These are phyloP conservation scores for silkworm (Bombyx mori) DNA, from an alignment of 1,140 invertebrate species.

Conservation along the genomic window DNA sequence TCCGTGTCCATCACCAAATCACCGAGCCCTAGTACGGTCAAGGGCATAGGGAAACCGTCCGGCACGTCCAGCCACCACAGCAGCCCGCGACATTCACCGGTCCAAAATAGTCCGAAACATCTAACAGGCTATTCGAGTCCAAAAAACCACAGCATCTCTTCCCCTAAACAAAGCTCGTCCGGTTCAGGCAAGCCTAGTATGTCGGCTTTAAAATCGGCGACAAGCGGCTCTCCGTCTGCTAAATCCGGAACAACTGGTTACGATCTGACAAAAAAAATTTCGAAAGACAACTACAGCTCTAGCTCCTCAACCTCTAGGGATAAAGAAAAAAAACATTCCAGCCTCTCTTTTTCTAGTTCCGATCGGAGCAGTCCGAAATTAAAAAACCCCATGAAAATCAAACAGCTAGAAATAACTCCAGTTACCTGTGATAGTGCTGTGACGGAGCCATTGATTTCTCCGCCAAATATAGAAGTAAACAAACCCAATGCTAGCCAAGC, in stretches of 20 bases:
- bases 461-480: slow-evolving; percentile 71
- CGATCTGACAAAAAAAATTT: slow-evolving; percentile 65
- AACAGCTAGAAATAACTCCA: slow-evolving; percentile 75
- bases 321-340: slow-evolving; percentile 76
- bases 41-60: slow-evolving; percentile 70
- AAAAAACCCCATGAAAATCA: slow-evolving; percentile 78
- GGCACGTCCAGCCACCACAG: slow-evolving; percentile 74
- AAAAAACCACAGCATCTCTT: slow-evolving; percentile 77
- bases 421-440: slow-evolving; percentile 55
- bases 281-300: slow-evolving; percentile 69
- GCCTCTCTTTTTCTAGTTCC: slow-evolving; percentile 68
- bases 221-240: slow-evolving; percentile 71
- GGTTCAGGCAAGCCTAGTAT: slow-evolving; percentile 90
- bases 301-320: slow-evolving; percentile 70
- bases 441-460: slow-evolving; percentile 71
- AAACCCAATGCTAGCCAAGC: slow-evolving; percentile 72
- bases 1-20: slow-evolving; percentile 71
- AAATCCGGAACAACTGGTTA: slow-evolving; percentile 62
- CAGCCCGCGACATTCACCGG: slow-evolving; percentile 82
- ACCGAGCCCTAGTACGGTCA: slow-evolving; percentile 71
- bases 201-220: slow-evolving; percentile 86
- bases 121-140: slow-evolving; percentile 76
- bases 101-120: slow-evolving; percentile 84
- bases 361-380: slow-evolving; percentile 77
- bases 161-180: slow-evolving; percentile 81